Evolutionary conservation across 2,888 invertebrate species (phyloP), one percentile per base, ranked within the genome.

Genomic region (Eupithecia centaureata): DNA sequence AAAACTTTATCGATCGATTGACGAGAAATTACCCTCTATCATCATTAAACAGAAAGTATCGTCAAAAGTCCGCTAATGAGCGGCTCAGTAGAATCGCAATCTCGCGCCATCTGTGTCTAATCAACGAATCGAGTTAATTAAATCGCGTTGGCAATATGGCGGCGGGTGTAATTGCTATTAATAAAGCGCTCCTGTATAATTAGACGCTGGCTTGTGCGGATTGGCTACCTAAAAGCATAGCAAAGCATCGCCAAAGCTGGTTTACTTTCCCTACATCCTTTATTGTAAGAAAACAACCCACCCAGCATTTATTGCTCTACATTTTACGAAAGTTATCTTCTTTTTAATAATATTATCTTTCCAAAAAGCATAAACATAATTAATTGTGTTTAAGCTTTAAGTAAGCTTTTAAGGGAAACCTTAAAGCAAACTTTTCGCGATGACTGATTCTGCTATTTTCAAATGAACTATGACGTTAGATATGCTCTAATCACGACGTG

Each of bases 111-210:
- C 90, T 92, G 92, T 90, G 89, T 85, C 90, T 90, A 91, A 92
- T 92, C 92, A 92, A 90, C 91, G 91, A 86, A 90, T 90, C 83
- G 85, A 92, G 92, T 92, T 91, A 92, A 93, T 93, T 91, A 92
- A 93, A 92, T 91, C 90, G 91, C 87, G 83, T 87, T 85, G 85
- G 90, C 91, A 92, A 90, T 89, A 92, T 92, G 92, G 92, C 92
- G 91, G 87, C 89, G 86, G 81, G 85, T 87, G 89, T 91, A 90
- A 92, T 92, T 92, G 91, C 92, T 92, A 93, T 91, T 93, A 92
- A 93, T 93, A 93, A 92, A 92, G 91, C 89, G 87, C 89, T 90
- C 89, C 91, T 89, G 91, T 90, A 90, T 92, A 92, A 93, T 92
- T 90, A 91, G 91, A 87, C 82, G 86, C 83, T 79, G 75, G 82